Percentiles rank a stretch among this genome's conserved stretches.
Conservation (phyloP, 2,888 invertebrate genomes). For the Watsonalla binaria region DNA sequence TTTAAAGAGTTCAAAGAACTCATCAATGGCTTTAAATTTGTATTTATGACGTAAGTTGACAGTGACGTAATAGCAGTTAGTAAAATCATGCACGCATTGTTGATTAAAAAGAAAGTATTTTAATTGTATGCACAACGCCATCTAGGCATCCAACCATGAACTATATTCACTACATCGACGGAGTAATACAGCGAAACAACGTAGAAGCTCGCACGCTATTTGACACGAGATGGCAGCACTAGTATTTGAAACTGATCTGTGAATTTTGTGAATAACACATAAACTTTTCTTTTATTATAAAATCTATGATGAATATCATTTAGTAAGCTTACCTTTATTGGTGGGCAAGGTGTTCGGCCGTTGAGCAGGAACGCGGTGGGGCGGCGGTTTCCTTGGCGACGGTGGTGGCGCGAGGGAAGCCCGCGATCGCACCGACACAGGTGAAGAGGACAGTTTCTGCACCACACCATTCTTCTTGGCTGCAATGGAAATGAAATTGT, state of each 20-base stretch:
- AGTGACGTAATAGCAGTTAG: not conserved
- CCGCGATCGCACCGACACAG: constrained; percentile 63
- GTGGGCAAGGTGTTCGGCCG: constrained; percentile 66
- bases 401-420: constrained; percentile 61
- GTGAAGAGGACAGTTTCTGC: constrained; percentile 66
- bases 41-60: not conserved
- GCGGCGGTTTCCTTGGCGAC: constrained; percentile 63
- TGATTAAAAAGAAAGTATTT: not conserved
- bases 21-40: not conserved
- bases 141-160: not conserved
- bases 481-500: constrained; percentile 34
- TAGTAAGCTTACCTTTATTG: constrained; percentile 50
- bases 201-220: not conserved
- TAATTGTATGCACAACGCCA: not conserved
- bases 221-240: not conserved
- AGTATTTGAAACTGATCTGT: not conserved
- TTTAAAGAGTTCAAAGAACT: not conserved
- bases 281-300: not conserved
- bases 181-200: not conserved
- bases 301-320: not conserved
- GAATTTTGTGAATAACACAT: not conserved
- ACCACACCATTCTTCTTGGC: constrained; percentile 74
- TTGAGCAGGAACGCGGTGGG: constrained; percentile 55
- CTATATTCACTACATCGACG: not conserved
- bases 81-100: not conserved